Conservation (phyloP, 1,140 invertebrate genomes). For the Pseudomyrmex cubaensis region DNA sequence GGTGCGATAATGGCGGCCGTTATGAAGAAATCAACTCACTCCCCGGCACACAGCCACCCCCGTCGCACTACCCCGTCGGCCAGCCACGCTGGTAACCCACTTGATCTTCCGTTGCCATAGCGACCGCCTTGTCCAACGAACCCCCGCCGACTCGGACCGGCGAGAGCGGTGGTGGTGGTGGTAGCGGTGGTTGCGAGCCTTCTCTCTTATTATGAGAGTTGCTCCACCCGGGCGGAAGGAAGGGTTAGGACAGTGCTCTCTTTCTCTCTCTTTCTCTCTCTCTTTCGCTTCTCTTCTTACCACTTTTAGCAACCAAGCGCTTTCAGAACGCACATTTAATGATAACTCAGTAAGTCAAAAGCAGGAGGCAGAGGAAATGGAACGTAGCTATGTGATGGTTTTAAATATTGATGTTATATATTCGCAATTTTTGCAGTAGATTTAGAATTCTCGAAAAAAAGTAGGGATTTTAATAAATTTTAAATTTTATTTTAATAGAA, state of each 20-base stretch:
- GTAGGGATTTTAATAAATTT: no score
- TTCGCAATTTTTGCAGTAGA: background rate
- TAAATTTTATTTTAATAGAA: no score
- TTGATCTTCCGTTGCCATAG: constrained; percentile 82
- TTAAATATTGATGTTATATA: background rate
- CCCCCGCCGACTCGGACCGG: constrained; percentile 55
- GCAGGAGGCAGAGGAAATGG: background rate
- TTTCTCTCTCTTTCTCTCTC: constrained; percentile 17
- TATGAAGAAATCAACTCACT: constrained; percentile 84
- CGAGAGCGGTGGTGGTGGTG: constrained; percentile 30
- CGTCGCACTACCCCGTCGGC: constrained; percentile 34
- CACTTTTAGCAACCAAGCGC: background rate
- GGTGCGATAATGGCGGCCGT: constrained; percentile 84
- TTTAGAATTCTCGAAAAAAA: constrained; percentile 6
- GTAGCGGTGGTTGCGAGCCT: constrained; percentile 61
- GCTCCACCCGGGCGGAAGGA: constrained; percentile 73
- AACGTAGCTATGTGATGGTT: constrained; percentile 17
- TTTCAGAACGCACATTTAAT: constrained; percentile 47
- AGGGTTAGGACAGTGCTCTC: constrained; percentile 67
- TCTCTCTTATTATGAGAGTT: constrained; percentile 76
- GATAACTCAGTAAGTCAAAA: constrained; percentile 41
- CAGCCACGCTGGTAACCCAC: constrained; percentile 68
- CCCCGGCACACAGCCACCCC: constrained; percentile 62
- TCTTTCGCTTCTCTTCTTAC: background rate
- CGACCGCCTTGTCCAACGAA: constrained; percentile 83